Percentiles rank a stretch among this genome's conserved stretches.
Evolutionary conservation across 2,888 invertebrate genomes (phyloP).

Genomic region (Synergus umbraculus): DNA sequence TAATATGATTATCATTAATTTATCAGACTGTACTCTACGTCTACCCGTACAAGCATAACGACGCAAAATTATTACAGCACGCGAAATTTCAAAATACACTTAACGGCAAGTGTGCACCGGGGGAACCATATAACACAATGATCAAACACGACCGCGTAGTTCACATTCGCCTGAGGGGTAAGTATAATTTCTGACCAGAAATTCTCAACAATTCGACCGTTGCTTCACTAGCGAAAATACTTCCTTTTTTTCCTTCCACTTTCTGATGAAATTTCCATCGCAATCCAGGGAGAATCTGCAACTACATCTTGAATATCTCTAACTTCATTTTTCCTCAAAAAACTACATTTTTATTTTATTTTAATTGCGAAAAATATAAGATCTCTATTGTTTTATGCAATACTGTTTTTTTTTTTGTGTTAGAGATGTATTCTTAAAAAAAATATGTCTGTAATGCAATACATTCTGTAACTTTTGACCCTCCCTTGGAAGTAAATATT

Average conservation of each 20-base stretch:
- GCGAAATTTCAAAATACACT: conserved; percentile 74
- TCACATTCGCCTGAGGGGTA: conserved; percentile 53
- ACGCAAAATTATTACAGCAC: conserved; percentile 64
- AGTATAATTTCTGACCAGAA: conserved; percentile 56
- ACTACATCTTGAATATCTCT: background rate
- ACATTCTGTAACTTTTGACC: conserved; percentile 41
- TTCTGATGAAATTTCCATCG: background rate
- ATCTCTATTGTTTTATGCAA: background rate
- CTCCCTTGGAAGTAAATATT: conserved; percentile 56
- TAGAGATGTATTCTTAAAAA: background rate
- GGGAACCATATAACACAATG: conserved; percentile 73
- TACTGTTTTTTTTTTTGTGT: background rate
- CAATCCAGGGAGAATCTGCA: background rate
- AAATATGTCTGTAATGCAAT: background rate
- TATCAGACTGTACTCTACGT: background rate
- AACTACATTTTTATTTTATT: background rate
- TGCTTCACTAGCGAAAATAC: conserved; percentile 40
- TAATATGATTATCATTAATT: background rate
- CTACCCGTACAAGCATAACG: background rate
- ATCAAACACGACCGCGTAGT: conserved; percentile 66
- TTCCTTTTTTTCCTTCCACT: background rate
- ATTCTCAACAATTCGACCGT: conserved; percentile 55
- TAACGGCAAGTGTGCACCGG: conserved; percentile 68
- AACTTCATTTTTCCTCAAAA: conserved; percentile 11
- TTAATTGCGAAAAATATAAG: background rate